Evolutionary conservation across 2,797 vertebrate species (phyloP).

Genomic region (Fratercula arctica): DNA sequence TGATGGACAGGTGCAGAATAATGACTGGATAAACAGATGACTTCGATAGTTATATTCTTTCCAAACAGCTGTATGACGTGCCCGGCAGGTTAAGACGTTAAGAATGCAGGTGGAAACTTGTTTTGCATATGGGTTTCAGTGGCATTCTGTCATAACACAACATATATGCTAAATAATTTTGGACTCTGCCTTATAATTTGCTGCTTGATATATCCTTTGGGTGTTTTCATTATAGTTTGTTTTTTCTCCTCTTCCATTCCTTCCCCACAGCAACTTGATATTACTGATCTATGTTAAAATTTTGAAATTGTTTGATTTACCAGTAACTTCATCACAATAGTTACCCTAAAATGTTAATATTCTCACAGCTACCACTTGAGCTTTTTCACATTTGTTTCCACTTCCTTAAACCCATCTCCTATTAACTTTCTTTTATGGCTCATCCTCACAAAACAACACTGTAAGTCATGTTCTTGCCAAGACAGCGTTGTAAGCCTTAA

Average conservation of each 20-base stretch:
- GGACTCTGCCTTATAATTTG: not conserved
- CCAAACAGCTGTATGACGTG: not conserved
- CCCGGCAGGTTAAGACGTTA: not conserved
- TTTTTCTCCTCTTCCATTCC: not conserved
- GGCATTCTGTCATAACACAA: not conserved
- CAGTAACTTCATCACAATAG: not conserved
- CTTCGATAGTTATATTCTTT: not conserved
- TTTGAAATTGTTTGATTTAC: not conserved
- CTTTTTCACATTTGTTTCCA: not conserved
- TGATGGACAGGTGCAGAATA: not conserved
- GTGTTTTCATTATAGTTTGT: not conserved
- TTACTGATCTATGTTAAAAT: not conserved
- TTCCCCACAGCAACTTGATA: not conserved
- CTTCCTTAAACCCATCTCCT: not conserved
- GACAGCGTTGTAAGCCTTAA: not conserved
- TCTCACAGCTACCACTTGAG: not conserved
- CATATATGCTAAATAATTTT: not conserved
- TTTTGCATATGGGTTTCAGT: not conserved
- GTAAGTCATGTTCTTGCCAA: not conserved
- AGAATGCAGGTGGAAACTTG: not conserved
- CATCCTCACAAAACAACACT: not conserved
- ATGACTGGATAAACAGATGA: not conserved
- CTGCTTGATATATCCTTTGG: not conserved
- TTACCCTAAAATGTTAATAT: not conserved
- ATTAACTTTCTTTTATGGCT: not conserved